A percentile compares a stretch with the other conserved stretches of the same genome.
Evolutionary conservation across 1,140 invertebrate genomes (phyloP).

Genomic region (Stegodyphus dumicola): DNA sequence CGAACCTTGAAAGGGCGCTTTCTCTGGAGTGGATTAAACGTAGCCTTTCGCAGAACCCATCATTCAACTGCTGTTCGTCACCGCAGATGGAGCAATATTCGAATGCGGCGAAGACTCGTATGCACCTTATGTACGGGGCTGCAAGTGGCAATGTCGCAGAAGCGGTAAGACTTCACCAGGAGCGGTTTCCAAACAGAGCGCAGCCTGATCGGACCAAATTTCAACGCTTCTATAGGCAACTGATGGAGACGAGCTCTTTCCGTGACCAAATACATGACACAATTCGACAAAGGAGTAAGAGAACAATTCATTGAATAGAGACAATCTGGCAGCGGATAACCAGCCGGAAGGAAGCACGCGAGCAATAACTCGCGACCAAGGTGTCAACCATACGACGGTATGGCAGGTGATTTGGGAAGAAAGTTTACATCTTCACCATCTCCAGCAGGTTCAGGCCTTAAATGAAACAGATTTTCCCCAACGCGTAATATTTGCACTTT

Average conservation of each 20-base stretch:
- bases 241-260: neutral
- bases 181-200: neutral
- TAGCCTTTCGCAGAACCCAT: neutral
- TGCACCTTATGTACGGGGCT: neutral
- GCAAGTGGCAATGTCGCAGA: neutral
- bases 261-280: neutral
- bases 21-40: neutral
- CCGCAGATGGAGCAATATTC: neutral
- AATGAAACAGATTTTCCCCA: neutral
- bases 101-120: neutral
- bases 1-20: neutral
- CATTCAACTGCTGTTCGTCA: neutral
- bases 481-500: neutral
- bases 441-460: neutral
- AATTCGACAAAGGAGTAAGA: neutral
- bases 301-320: neutral
- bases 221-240: neutral
- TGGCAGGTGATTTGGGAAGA: neutral
- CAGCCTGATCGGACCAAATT: neutral
- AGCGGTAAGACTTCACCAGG: neutral
- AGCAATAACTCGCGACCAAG: neutral
- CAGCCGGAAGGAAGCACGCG: neutral
- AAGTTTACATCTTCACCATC: conserved; percentile 8
- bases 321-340: neutral
- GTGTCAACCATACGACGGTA: neutral